These are phyloP conservation scores for Vicugna pacos DNA, from an alignment of 2,113 vertebrate species.

Conservation along the genomic window DNA sequence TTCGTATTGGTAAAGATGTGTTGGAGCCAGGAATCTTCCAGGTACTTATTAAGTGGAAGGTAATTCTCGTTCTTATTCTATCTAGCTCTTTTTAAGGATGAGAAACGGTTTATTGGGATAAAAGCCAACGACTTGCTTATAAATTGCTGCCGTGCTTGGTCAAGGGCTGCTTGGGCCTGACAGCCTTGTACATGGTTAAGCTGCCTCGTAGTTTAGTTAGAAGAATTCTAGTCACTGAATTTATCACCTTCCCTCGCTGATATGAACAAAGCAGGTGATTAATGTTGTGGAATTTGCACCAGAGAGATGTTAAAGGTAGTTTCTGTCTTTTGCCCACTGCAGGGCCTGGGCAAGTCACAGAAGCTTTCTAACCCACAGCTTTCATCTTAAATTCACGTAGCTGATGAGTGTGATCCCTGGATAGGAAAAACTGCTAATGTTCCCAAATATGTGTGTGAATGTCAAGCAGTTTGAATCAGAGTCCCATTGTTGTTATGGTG, in stretches of 20 bases:
- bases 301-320: background rate
- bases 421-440: background rate
- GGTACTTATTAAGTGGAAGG: background rate
- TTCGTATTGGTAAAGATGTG: background rate
- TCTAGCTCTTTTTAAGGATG: background rate
- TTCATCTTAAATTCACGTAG: background rate
- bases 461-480: background rate
- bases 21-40: background rate
- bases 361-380: background rate
- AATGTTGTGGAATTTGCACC: background rate
- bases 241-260: background rate
- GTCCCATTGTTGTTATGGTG: background rate
- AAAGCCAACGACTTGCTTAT: background rate
- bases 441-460: background rate
- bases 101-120: background rate
- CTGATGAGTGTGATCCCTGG: background rate
- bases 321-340: background rate
- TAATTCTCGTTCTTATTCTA: slow-evolving; percentile 41
- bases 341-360: background rate
- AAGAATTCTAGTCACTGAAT: background rate
- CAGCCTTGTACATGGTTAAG: background rate
- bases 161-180: background rate
- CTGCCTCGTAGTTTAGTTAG: too few relatives aligned
- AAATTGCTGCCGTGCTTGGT: background rate
- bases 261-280: background rate